Conservation (phyloP, 2,113 vertebrate genomes). For the Myrmophylax atrothorax region DNA sequence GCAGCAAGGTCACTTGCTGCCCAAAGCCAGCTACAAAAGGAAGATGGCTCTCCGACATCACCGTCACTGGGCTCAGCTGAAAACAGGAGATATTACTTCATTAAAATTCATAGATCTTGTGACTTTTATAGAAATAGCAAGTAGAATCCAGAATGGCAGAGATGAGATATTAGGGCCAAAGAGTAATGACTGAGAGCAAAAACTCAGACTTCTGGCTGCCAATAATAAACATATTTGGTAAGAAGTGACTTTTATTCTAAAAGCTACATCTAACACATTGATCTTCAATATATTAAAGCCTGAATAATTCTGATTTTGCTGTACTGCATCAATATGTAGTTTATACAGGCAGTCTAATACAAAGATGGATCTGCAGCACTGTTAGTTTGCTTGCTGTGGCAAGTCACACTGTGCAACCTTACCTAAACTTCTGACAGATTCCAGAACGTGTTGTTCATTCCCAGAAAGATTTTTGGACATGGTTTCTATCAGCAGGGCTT, state of each 20-base stretch:
- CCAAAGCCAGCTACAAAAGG: background rate
- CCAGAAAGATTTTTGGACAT: background rate
- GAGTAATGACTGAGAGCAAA: conserved; percentile 11
- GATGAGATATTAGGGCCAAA: conserved; percentile 6
- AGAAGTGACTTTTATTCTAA: background rate
- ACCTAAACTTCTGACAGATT: background rate
- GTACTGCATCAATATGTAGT: background rate
- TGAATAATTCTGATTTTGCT: conserved; percentile 14
- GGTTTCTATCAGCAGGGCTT: background rate
- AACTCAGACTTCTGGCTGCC: background rate
- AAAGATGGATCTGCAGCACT: background rate
- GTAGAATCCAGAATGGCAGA: conserved; percentile 6
- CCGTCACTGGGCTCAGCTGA: background rate
- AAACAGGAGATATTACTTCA: conserved; percentile 37
- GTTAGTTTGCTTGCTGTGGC: background rate
- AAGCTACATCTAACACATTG: background rate
- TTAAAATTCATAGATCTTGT: conserved; percentile 56
- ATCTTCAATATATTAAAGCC: background rate
- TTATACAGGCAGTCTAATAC: background rate
- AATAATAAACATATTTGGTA: conserved; percentile 7
- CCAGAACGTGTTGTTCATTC: background rate
- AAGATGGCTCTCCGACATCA: background rate
- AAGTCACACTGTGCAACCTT: background rate
- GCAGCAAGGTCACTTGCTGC: background rate
- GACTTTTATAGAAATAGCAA: conserved; percentile 26